Evolutionary conservation across 2,797 vertebrate species (phyloP).

Genomic region (Merluccius polli): DNA sequence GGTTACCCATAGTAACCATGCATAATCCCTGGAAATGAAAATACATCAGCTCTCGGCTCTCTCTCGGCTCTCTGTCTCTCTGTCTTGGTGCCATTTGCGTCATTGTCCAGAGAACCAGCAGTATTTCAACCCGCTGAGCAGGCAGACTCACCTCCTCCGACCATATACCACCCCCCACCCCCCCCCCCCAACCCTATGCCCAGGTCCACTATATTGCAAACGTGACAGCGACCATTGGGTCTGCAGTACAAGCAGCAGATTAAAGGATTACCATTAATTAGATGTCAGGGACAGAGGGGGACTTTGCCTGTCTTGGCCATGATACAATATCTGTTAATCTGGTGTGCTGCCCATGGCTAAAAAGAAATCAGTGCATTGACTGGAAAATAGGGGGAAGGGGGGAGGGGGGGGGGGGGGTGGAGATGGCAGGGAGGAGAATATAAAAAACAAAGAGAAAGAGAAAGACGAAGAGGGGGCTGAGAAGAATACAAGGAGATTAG

Average conservation of each 20-base stretch:
- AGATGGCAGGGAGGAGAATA: constrained; percentile 51
- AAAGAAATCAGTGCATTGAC: constrained; percentile 82
- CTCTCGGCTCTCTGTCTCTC: neutral
- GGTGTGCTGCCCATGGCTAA: constrained; percentile 71
- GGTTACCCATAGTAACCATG: constrained; percentile 1
- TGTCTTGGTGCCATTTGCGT: constrained; percentile 26
- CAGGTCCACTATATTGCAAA: constrained; percentile 65
- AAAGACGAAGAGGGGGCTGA: constrained; percentile 44
- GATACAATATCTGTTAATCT: constrained; percentile 88
- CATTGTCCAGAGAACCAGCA: constrained; percentile 37
- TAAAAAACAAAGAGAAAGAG: constrained; percentile 8
- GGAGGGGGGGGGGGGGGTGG: constrained; percentile 37
- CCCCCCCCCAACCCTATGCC: constrained; percentile 26
- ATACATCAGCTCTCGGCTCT: constrained; percentile 34
- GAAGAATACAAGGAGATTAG: constrained; percentile 10
- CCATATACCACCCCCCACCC: constrained; percentile 50
- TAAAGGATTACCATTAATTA: constrained; percentile 95
- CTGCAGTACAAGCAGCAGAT: constrained; percentile 77
- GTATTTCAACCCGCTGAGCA: constrained; percentile 63
- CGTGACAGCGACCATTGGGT: constrained; percentile 72
- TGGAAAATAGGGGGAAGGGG: constrained; percentile 63
- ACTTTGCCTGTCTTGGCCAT: constrained; percentile 80
- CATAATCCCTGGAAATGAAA: constrained; percentile 53
- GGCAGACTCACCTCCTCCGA: constrained; percentile 53
- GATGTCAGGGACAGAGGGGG: constrained; percentile 70